Evolutionary conservation across 2,888 invertebrate species (phyloP).

Genomic region (Ashinkailepas kermadecensis): DNA sequence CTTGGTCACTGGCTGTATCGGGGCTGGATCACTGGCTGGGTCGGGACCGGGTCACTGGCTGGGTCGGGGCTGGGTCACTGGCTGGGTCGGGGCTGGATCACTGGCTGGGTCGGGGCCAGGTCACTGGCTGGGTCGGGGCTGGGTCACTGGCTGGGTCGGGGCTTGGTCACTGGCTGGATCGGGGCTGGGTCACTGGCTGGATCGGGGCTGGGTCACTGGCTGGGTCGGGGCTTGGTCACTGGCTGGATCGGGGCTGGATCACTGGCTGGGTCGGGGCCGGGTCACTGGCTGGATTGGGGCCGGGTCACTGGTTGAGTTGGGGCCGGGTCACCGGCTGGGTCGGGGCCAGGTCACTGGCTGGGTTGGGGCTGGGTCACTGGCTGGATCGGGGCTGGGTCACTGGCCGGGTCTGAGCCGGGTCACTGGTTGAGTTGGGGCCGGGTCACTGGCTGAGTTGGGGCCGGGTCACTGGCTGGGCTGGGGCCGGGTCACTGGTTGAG

Average conservation of each 20-base stretch:
- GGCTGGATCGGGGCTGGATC: too few species aligned
- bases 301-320: too few species aligned
- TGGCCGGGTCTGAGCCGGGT: too few species aligned
- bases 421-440: too few species aligned
- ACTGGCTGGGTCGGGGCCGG: constrained; percentile 22
- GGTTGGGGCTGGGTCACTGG: too few species aligned
- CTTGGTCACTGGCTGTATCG: not conserved
- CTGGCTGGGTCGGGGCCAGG: too few species aligned
- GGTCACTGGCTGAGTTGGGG: constrained; percentile 26
- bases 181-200: not conserved
- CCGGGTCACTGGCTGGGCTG: too few species aligned
- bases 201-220: too few species aligned
- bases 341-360: not conserved
- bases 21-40: not conserved
- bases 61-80: constrained; percentile 16
- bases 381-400: constrained; percentile 19
- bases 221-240: constrained; percentile 15
- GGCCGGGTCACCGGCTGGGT: too few species aligned
- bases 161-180: constrained; percentile 17
- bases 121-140: constrained; percentile 25
- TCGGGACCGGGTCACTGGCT: not conserved
- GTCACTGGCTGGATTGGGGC: too few species aligned
- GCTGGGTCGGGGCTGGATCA: too few species aligned
- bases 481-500: constrained; percentile 18
- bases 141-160: too few species aligned